These are phyloP conservation scores for Hirtodrosophila trivittata DNA, from an alignment of 2,888 invertebrate species.

Conservation along the genomic window DNA sequence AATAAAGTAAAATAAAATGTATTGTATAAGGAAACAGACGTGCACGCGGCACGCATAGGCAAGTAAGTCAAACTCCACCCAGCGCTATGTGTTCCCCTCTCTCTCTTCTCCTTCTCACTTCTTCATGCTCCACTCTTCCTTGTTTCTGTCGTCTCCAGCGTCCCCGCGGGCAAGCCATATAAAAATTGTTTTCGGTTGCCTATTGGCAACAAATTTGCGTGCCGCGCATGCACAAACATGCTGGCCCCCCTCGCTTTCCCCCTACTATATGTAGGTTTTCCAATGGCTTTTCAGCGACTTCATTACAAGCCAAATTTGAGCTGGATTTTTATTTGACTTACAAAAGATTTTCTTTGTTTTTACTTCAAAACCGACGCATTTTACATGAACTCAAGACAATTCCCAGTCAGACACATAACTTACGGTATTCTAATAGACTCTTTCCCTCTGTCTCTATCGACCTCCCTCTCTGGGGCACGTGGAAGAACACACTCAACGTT, in stretches of 20 bases:
- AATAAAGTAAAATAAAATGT: conserved; percentile 31
- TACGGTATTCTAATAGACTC: conserved; percentile 42
- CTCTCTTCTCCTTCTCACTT: not conserved
- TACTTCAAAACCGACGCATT: conserved; percentile 13
- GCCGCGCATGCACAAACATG: conserved; percentile 61
- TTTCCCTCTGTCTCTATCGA: too few relatives aligned
- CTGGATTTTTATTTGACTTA: conserved; percentile 32
- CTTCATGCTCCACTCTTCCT: conserved; percentile 9
- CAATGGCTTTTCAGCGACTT: conserved; percentile 65
- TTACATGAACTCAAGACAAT: conserved; percentile 19
- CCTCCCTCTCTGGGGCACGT: conserved; percentile 11
- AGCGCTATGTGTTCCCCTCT: too few relatives aligned
- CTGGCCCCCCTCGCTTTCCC: conserved; percentile 1
- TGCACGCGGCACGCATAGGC: conserved; percentile 68
- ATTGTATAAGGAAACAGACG: conserved; percentile 37
- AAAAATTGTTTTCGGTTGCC: conserved; percentile 76
- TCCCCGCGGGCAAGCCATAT: conserved; percentile 37
- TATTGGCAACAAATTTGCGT: conserved; percentile 78
- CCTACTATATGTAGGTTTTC: not conserved
- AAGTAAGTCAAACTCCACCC: conserved; percentile 39
- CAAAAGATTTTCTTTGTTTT: not conserved
- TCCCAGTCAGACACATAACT: too few relatives aligned
- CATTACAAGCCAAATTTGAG: conserved; percentile 50
- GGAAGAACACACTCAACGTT: conserved; percentile 8
- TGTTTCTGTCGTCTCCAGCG: not conserved